Evolutionary conservation across 2,113 vertebrate species (phyloP).

Genomic region (Corythornis vintsioides): DNA sequence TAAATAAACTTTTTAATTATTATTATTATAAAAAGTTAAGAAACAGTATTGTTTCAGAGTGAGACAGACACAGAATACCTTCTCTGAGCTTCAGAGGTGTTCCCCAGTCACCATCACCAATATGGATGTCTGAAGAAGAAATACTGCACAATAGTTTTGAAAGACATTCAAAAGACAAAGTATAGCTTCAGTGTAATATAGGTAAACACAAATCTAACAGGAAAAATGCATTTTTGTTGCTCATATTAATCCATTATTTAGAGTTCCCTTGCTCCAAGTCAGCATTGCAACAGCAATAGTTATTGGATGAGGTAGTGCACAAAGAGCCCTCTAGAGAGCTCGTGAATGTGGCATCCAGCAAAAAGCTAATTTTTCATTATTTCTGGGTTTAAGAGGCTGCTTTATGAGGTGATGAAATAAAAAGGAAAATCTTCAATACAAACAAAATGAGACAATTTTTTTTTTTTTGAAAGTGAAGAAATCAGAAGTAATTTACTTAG

Average conservation of each 20-base stretch:
- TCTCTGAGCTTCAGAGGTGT: neutral
- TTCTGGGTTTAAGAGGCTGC: slow-evolving; percentile 27
- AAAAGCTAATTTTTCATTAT: slow-evolving; percentile 53
- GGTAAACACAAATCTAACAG: neutral
- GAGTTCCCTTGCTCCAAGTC: slow-evolving; percentile 38
- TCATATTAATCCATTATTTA: slow-evolving; percentile 64
- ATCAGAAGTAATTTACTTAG: neutral
- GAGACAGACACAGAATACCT: neutral
- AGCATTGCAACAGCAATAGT: slow-evolving; percentile 6
- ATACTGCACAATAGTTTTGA: neutral
- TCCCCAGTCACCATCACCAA: neutral
- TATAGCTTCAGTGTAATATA: neutral
- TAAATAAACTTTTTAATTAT: neutral
- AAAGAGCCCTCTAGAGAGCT: slow-evolving; percentile 18
- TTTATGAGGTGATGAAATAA: slow-evolving; percentile 55
- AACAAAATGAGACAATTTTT: neutral
- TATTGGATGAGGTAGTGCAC: slow-evolving; percentile 40
- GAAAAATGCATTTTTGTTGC: slow-evolving; percentile 28
- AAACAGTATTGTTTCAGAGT: neutral
- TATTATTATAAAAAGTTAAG: neutral
- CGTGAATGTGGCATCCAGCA: neutral
- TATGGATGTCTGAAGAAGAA: neutral
- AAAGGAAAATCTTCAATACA: slow-evolving; percentile 22
- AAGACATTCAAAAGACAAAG: neutral
- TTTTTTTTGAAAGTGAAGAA: neutral